These are phyloP conservation scores for Selene dorsalis DNA, from an alignment of 2,797 vertebrate genomes.

Conservation along the genomic window DNA sequence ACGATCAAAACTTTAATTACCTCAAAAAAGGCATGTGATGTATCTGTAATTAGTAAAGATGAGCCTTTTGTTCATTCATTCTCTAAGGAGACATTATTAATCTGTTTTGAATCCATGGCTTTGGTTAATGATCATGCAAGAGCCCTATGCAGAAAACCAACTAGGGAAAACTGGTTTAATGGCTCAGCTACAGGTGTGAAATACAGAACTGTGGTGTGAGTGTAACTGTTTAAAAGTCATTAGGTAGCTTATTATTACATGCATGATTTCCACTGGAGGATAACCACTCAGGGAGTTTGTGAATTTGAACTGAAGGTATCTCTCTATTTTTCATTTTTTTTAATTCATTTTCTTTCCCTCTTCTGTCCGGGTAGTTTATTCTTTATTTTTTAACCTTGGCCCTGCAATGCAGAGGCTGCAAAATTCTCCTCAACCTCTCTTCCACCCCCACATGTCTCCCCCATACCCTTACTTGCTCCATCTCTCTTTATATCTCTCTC, in stretches of 20 bases:
- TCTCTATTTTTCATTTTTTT: slow-evolving; percentile 32
- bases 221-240: neutral
- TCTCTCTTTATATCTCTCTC: slow-evolving; percentile 14
- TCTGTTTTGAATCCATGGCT: neutral
- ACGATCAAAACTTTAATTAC: neutral
- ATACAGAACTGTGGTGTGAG: neutral
- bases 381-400: slow-evolving; percentile 69
- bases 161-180: neutral
- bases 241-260: slow-evolving; percentile 15
- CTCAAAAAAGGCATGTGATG: neutral
- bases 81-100: slow-evolving; percentile 3
- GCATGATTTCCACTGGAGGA: slow-evolving; percentile 1
- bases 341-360: slow-evolving; percentile 34
- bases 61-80: slow-evolving; percentile 12
- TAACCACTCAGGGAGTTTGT: slow-evolving; percentile 4
- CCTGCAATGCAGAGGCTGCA: slow-evolving; percentile 68
- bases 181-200: neutral
- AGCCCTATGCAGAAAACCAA: neutral
- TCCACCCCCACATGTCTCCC: slow-evolving; percentile 25
- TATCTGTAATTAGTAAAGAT: slow-evolving; percentile 15
- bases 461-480: slow-evolving; percentile 14
- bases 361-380: slow-evolving; percentile 63
- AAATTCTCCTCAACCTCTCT: slow-evolving; percentile 46
- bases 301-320: slow-evolving; percentile 26
- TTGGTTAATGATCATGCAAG: neutral